Evolutionary conservation across 1,140 invertebrate species (phyloP), one percentile per base, ranked within the genome.

Genomic region (Penaeus indicus): DNA sequence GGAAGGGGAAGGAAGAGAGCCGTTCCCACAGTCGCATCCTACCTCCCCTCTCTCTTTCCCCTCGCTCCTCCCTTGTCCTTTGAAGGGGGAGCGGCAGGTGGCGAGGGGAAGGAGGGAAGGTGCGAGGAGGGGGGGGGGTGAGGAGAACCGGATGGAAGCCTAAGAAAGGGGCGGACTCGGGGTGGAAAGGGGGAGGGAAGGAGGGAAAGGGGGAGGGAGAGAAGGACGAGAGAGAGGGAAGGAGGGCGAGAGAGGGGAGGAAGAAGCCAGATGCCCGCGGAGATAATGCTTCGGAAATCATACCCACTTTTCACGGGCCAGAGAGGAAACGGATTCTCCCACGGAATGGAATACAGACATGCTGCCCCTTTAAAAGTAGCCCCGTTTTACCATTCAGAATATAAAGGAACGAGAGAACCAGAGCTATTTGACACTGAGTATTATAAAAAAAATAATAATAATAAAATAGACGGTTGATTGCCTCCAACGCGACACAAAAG

Each of bases 261-360:
- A 60, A 72, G 42, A 62, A 85, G 25, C 84, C 84, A 85, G 84
- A 77, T 85, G 84, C 54, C 69, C 10, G 69, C 13, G 27, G 61
- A 72, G 69, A 85, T 61, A 72, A 54, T 54, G 54, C 54, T 11
- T 54, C 54, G 8, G 54, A 54, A 54, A 54, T 54, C 54, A 54
- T 54, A 16, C 54, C 54, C 54, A 54, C 54, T 13, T 54, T 16
- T 54, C 54, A 11, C 16, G 11, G 16, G 54, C 1, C 16, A 16
- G 54, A 54, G 11, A 54, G 54, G 54, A 54, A 16, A 1, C 54
- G 10, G 10, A 42, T 42, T 42, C 38, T 42, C 38, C 38, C 38
- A 42, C 38, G 38, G 7, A 42, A 4, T 42, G 38, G 4, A 42
- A 42, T 42, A 42, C 38, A 42, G 38, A 42, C 38, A 42, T 7